These are phyloP conservation scores for Craniophora ligustri DNA, from an alignment of 2,888 invertebrate genomes.

Conservation along the genomic window DNA sequence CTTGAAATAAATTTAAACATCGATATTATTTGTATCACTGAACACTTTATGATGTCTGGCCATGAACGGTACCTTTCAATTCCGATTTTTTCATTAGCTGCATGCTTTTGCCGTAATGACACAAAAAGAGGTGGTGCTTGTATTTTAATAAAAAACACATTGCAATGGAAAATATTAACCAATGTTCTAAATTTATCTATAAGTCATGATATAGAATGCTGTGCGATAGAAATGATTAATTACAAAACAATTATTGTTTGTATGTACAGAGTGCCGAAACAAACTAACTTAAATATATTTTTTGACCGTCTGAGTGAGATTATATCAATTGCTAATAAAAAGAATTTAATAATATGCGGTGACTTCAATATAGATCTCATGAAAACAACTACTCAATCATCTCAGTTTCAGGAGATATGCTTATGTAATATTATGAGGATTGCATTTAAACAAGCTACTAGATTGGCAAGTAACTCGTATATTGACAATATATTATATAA, in stretches of 20 bases:
- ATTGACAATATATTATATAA: too few species aligned
- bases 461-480: too few species aligned
- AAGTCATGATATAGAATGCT: background rate
- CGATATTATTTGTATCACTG: background rate
- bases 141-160: background rate
- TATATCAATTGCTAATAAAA: too few species aligned
- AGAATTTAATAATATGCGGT: too few species aligned
- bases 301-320: background rate
- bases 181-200: background rate
- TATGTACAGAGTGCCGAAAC: slow-evolving; percentile 1
- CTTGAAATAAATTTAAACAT: background rate
- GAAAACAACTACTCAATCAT: too few species aligned
- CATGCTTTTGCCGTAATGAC: background rate
- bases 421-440: too few species aligned
- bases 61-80: background rate
- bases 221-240: background rate
- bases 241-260: background rate
- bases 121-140: too few species aligned
- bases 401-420: too few species aligned
- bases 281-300: background rate
- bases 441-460: too few species aligned
- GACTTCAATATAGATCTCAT: too few species aligned
- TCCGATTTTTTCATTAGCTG: background rate
- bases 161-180: background rate
- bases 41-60: too few species aligned